Conservation (phyloP, 2,888 invertebrate genomes). For the Agonum fuliginosum region DNA sequence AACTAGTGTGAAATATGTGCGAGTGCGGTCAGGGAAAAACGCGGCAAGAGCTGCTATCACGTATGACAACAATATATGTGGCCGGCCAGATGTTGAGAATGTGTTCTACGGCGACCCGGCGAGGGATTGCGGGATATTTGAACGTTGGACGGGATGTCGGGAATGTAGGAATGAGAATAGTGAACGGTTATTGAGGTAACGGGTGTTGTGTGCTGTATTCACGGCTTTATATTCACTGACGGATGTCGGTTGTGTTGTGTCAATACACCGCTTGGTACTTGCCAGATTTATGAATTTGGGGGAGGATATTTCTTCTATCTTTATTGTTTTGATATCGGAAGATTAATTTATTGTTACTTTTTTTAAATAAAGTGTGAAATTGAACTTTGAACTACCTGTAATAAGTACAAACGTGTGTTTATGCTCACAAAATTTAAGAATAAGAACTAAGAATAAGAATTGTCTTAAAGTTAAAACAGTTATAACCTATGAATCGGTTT, state of each 20-base stretch:
- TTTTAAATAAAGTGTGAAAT: neutral
- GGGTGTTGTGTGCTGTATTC: conserved; percentile 30
- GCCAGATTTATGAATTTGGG: conserved; percentile 1
- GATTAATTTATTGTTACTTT: no score
- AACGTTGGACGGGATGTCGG: no score
- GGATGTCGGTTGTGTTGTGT: conserved; percentile 3
- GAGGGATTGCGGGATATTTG: no score
- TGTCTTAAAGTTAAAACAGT: no score
- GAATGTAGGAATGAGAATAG: no score
- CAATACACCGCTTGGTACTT: neutral
- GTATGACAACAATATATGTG: conserved; percentile 54
- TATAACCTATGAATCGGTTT: no score
- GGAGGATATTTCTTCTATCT: no score
- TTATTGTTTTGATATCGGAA: no score
- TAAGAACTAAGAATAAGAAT: no score
- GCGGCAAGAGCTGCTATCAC: conserved; percentile 32
- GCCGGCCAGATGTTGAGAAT: conserved; percentile 47
- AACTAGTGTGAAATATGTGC: conserved; percentile 8
- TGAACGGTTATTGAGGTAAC: neutral
- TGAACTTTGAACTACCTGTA: no score
- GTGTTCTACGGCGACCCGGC: conserved; percentile 8
- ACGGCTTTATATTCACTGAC: conserved; percentile 46
- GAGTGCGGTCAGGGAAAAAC: conserved; percentile 4
- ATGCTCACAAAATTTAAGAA: no score
- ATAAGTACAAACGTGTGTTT: no score